A percentile compares a stretch with the other conserved stretches of the same genome.
Evolutionary conservation across 2,888 invertebrate species (phyloP).

Genomic region (Lagria hirta): DNA sequence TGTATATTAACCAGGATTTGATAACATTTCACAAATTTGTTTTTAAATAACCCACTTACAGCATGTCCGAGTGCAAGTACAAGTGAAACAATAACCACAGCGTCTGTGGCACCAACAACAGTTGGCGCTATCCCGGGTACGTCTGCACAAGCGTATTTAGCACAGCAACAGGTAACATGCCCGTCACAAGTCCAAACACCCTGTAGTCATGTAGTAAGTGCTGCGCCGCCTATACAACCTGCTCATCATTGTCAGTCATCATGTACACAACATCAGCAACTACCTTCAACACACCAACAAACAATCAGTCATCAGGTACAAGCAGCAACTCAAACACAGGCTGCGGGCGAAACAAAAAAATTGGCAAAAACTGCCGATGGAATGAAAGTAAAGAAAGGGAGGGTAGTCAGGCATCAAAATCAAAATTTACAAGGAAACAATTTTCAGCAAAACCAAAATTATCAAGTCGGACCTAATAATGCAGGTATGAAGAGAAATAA

Average conservation of each 20-base stretch:
- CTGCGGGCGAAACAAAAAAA: constrained; percentile 36
- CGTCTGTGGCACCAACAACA: constrained; percentile 43
- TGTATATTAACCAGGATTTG: constrained; percentile 2
- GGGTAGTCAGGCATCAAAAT: constrained; percentile 53
- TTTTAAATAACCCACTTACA: constrained; percentile 40
- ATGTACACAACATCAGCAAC: constrained; percentile 45
- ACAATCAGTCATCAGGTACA: constrained; percentile 57
- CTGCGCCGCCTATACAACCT: constrained; percentile 44
- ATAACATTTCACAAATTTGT: too few species aligned
- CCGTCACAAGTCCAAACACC: constrained; percentile 36
- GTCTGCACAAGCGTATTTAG: constrained; percentile 39
- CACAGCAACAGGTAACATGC: constrained; percentile 33
- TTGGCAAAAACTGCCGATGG: constrained; percentile 30
- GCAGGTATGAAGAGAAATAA: too few species aligned
- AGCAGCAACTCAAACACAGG: constrained; percentile 64
- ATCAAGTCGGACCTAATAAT: constrained; percentile 56
- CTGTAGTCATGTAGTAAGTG: constrained; percentile 38
- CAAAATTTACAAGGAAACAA: constrained; percentile 49
- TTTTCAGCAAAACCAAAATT: constrained; percentile 55
- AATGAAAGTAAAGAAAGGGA: constrained; percentile 53
- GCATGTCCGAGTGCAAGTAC: constrained; percentile 44
- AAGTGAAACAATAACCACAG: constrained; percentile 44
- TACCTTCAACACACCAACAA: constrained; percentile 35
- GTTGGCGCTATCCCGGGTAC: constrained; percentile 40
- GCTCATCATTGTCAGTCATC: constrained; percentile 57